Percentiles rank a stretch among this genome's conserved stretches.
These are phyloP conservation scores for Melanotaenia duboulayi DNA, from an alignment of 2,113 vertebrate genomes.

Conservation along the genomic window DNA sequence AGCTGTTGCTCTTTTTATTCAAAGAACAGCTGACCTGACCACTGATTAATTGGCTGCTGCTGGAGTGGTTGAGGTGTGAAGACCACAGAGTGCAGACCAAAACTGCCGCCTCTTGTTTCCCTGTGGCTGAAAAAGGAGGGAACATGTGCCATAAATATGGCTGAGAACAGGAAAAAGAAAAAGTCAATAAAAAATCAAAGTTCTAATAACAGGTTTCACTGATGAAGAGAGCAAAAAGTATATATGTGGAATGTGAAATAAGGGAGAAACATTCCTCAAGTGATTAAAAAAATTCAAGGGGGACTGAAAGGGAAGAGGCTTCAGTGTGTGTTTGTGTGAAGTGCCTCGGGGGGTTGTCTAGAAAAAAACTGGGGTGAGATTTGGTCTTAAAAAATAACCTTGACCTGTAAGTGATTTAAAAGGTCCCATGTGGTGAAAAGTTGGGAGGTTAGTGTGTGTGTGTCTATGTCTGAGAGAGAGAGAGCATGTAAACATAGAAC, in stretches of 20 bases:
- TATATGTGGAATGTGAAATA: constrained; percentile 8
- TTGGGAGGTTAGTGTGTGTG: constrained; percentile 20
- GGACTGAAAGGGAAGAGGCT: background rate
- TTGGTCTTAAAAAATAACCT: constrained; percentile 42
- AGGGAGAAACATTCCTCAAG: constrained; percentile 22
- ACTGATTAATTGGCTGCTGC: too few relatives aligned
- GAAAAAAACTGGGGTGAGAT: constrained; percentile 12
- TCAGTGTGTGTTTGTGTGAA: background rate
- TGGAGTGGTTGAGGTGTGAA: too few relatives aligned
- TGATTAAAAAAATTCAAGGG: constrained; percentile 12
- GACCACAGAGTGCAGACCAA: too few relatives aligned
- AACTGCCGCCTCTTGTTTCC: too few relatives aligned
- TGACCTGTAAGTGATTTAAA: constrained; percentile 59
- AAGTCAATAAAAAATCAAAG: too few relatives aligned
- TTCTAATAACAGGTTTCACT: background rate
- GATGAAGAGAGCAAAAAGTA: background rate
- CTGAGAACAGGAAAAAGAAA: too few relatives aligned
- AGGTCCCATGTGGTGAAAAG: constrained; percentile 33
- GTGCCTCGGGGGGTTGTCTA: background rate
- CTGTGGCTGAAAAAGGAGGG: too few relatives aligned
- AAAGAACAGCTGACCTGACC: too few relatives aligned
- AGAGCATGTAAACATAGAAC: constrained; percentile 1
- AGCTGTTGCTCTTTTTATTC: too few relatives aligned
- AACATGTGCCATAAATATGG: too few relatives aligned
- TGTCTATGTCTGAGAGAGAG: background rate